Evolutionary conservation across 23 tunicate species (phyloP).

Genomic region (Trididemnum clinides): DNA sequence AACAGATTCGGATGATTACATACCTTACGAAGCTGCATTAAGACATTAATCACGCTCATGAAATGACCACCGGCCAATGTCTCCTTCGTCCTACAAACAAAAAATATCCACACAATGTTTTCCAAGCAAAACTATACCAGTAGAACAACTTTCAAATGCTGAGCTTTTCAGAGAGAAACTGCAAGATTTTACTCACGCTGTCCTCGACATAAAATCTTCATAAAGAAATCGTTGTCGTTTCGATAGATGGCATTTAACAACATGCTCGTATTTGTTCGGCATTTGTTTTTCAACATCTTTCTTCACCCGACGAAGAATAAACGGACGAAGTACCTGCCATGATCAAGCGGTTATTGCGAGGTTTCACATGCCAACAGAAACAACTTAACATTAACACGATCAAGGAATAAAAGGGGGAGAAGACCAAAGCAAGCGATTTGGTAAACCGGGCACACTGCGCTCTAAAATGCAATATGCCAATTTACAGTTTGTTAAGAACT

Average conservation of each 20-base stretch:
- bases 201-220: constrained; percentile 93
- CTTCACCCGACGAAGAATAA: constrained; percentile 84
- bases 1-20: constrained; percentile 98
- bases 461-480: no score
- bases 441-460: no score
- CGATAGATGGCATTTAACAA: constrained; percentile 88
- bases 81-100: constrained; percentile 71
- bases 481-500: no score
- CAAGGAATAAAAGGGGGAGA: no score
- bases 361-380: neutral
- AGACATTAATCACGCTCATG: constrained; percentile 88
- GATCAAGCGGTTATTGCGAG: no score
- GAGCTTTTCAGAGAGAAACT: no score
- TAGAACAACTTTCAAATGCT: no score
- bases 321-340: constrained; percentile 86
- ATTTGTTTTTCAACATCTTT: constrained; percentile 97
- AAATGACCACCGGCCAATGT: constrained; percentile 85
- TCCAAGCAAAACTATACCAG: no score
- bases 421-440: no score
- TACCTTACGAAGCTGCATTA: constrained; percentile 97
- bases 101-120: no score
- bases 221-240: constrained; percentile 89
- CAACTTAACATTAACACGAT: no score
- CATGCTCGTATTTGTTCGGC: constrained; percentile 99
- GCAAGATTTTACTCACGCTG: constrained; percentile 80